Base-by-base conservation (phyloP, 2,888 invertebrate species). In the Parnassius apollo region DNA sequence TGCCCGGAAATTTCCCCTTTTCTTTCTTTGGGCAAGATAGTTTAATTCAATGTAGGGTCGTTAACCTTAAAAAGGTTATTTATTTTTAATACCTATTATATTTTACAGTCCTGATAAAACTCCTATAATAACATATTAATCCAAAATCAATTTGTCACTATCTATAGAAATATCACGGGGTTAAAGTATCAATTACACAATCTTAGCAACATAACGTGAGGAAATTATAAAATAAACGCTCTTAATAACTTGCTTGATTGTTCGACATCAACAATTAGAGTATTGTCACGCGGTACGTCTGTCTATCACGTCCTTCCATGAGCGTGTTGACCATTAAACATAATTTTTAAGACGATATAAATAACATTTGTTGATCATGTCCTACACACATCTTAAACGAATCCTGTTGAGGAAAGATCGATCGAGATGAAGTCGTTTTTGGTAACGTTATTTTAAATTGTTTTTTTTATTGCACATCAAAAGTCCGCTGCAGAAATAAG, bases 251-350 rank as follows among this genome's bases (percentile, higher is more conserved):
- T 59, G 57, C 77, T 77, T 72, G 74, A 70, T 69, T 71, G 65
- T 76, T 76, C 81, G 86, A 88, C 88, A 86, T 82, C 78, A 75
- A 81, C 80, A 83, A 86, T 88, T 87, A 86, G 77, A 72, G 71
- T 75, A 78, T 81, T 88, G 88, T 88, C 88, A 90, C 86, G 87
- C 70, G 69, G 75, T 75, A 65, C 71, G 81, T 82, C 76, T 70
- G 71, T 74, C 78, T 81, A 80, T 86, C 87, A 88, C 49, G 49
- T 49, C 49, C 86, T 88, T 84, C 71, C 68, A 64, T 72, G 77
- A 69, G 69, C 70, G 69, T 67, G 68, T 75, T 71, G 72, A 77
- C 75, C 68, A 82, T 85, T 83, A 83, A 71, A 70, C 74, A 70
- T 75, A 78, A 79, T 83, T 75, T 78, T 76, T 71, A 75, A 68